phyloP scores from a whole-genome alignment of 2,797 vertebrate species.

The Knipowitschia caucasica region DNA sequence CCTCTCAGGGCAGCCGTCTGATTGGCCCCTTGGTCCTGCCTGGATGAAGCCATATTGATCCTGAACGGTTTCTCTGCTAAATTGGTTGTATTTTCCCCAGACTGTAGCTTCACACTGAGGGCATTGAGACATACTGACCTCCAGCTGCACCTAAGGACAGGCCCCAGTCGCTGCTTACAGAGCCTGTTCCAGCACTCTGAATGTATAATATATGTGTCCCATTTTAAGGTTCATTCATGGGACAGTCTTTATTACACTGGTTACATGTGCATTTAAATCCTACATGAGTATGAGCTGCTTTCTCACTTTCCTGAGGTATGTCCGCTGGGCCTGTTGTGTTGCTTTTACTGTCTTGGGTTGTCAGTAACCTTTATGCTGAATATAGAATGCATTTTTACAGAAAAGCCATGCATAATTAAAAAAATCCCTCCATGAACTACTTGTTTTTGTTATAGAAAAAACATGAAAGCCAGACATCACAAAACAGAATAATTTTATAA shows the following conservation, averaged over 20 bases:
- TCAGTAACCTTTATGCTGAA: slow-evolving; percentile 58
- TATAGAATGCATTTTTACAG: slow-evolving; percentile 70
- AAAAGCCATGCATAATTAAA: slow-evolving; percentile 73
- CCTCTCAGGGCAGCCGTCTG: slow-evolving; percentile 43
- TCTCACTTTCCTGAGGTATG: slow-evolving; percentile 52
- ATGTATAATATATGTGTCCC: slow-evolving; percentile 60
- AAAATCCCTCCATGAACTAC: slow-evolving; percentile 47
- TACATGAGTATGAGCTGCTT: slow-evolving; percentile 36
- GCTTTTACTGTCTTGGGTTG: slow-evolving; percentile 56
- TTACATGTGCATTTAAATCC: slow-evolving; percentile 46
- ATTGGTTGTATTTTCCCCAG: slow-evolving; percentile 59
- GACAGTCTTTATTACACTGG: slow-evolving; percentile 66
- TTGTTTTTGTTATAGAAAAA: slow-evolving; percentile 28
- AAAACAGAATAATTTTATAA: no score
- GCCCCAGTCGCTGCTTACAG: slow-evolving; percentile 48
- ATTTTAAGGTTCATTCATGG: slow-evolving; percentile 27
- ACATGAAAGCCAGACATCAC: slow-evolving; percentile 36
- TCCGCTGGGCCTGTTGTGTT: slow-evolving; percentile 57
- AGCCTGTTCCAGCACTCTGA: slow-evolving; percentile 63
- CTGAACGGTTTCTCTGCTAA: slow-evolving; percentile 58
- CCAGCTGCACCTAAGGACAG: slow-evolving; percentile 41
- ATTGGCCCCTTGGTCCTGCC: slow-evolving; percentile 44
- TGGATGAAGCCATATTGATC: slow-evolving; percentile 67
- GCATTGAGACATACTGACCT: slow-evolving; percentile 58
- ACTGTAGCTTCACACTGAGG: slow-evolving; percentile 50